Conservation (phyloP, 2,113 vertebrate genomes). For the Meriones unguiculatus region DNA sequence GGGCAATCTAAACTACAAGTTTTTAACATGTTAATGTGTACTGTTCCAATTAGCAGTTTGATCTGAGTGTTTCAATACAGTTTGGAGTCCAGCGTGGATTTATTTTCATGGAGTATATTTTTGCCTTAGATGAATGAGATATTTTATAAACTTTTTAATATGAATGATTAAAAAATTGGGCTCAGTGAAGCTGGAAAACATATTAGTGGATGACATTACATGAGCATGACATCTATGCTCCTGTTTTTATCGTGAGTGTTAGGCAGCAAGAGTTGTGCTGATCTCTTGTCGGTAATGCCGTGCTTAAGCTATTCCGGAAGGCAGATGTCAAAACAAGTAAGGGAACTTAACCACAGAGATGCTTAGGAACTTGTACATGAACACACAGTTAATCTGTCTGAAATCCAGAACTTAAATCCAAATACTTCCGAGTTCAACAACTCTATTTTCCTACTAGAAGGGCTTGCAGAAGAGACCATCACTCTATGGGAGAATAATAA, state of each 20-base stretch:
- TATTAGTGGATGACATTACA: background rate
- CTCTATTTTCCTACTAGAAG: background rate
- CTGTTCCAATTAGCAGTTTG: background rate
- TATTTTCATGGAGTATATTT: background rate
- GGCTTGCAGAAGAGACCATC: background rate
- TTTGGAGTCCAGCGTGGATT: slow-evolving; percentile 25
- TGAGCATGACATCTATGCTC: too few relatives aligned
- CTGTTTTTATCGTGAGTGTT: too few relatives aligned
- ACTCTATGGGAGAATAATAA: background rate
- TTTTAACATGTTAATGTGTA: background rate
- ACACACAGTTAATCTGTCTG: background rate
- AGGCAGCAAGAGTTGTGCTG: background rate
- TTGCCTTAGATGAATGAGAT: slow-evolving; percentile 24
- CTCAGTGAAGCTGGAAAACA: background rate
- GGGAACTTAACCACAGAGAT: background rate
- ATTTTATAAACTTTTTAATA: background rate
- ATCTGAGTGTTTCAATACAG: background rate
- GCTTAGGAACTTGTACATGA: background rate
- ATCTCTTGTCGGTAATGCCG: background rate
- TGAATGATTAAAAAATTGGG: background rate
- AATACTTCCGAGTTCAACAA: slow-evolving; percentile 5
- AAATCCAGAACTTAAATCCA: background rate
- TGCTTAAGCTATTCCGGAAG: background rate
- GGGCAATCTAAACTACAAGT: background rate
- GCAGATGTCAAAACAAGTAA: background rate